These are phyloP conservation scores for Redunca redunca DNA, from an alignment of 2,113 vertebrate species.

Conservation along the genomic window DNA sequence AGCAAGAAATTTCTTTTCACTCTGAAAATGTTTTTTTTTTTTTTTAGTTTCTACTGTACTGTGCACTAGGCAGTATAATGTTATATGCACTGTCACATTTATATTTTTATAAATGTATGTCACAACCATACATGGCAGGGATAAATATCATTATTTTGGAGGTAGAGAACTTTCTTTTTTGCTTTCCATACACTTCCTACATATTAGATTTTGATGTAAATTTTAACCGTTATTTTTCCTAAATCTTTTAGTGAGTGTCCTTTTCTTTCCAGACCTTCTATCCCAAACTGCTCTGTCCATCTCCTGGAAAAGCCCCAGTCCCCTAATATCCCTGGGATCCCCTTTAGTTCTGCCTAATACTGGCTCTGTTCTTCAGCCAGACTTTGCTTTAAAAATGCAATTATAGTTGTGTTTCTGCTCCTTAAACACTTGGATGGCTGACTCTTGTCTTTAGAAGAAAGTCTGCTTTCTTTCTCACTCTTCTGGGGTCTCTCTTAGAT, in stretches of 20 bases:
- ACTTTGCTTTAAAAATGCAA: not conserved
- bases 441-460: not conserved
- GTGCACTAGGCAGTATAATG: not conserved
- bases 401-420: not conserved
- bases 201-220: not conserved
- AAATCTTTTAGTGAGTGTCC: not conserved
- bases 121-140: not conserved
- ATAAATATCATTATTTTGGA: not conserved
- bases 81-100: not conserved
- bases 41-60: not conserved
- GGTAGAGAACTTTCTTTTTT: not conserved
- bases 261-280: not conserved
- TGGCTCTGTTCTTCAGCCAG: not conserved
- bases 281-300: not conserved
- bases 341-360: not conserved
- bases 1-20: not conserved
- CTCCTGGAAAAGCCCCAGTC: not conserved
- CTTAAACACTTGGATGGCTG: not conserved
- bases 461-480: not conserved
- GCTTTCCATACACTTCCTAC: not conserved
- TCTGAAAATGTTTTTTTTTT: not conserved
- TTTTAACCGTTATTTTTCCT: not conserved
- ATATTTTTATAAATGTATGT: not conserved
- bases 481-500: not conserved
- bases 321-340: rapidly evolving